These are phyloP conservation scores for Brachionus angularis DNA, from an alignment of 1,140 invertebrate species.

Conservation along the genomic window DNA sequence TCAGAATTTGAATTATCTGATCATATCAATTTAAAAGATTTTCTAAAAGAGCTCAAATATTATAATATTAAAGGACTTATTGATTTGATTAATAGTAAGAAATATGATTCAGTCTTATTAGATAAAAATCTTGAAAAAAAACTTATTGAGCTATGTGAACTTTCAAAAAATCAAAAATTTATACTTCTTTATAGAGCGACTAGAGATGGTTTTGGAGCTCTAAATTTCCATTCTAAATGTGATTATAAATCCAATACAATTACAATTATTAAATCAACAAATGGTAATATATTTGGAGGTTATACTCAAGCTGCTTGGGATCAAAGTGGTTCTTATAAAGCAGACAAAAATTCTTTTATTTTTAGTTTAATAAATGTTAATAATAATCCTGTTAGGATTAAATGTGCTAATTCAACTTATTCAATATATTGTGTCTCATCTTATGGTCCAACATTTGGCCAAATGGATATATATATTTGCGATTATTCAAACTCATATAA, in stretches of 20 bases:
- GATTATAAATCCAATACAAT: conserved; percentile 46
- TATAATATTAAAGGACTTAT: no score
- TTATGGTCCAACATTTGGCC: conserved; percentile 6
- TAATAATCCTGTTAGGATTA: neutral
- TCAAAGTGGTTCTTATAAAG: neutral
- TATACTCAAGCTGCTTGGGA: conserved; percentile 44
- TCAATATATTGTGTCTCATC: conserved; percentile 19
- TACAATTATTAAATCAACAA: conserved; percentile 43
- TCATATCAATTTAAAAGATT: no score
- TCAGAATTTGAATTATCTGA: no score
- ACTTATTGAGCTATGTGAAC: no score
- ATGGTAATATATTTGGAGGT: conserved; percentile 46
- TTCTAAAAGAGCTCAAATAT: no score
- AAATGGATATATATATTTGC: conserved; percentile 4
- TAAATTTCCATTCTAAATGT: conserved; percentile 45
- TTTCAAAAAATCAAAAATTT: no score
- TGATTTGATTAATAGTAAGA: no score
- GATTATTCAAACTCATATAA: neutral
- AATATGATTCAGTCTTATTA: no score
- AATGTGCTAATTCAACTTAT: neutral
- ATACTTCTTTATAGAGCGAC: conserved; percentile 44
- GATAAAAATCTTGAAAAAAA: no score
- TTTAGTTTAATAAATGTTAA: conserved; percentile 23
- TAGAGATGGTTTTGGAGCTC: conserved; percentile 44
- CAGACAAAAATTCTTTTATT: conserved; percentile 45